These are phyloP conservation scores for Rhagonycha lutea DNA, from an alignment of 2,888 invertebrate genomes.

Conservation along the genomic window DNA sequence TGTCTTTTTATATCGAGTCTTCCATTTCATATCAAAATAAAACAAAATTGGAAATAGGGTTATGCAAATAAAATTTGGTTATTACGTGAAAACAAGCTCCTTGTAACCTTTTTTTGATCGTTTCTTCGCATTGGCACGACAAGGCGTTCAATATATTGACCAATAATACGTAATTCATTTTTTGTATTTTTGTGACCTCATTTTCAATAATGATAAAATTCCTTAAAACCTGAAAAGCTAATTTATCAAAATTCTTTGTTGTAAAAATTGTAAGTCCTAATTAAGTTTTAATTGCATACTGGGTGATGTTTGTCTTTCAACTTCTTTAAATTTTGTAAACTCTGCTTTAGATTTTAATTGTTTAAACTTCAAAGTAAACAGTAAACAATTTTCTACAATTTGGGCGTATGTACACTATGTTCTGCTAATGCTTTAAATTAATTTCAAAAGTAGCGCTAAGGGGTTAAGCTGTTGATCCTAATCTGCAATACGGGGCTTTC, in stretches of 20 bases:
- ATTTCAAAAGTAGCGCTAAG: neutral
- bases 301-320: neutral
- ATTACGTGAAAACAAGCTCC: neutral
- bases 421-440: neutral
- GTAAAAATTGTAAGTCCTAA: neutral
- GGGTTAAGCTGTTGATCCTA: neutral
- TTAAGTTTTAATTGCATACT: neutral
- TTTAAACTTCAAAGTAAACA: neutral
- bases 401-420: neutral
- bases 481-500: neutral
- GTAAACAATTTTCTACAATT: neutral
- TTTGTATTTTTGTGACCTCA: neutral
- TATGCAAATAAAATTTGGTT: neutral
- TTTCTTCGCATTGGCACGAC: neutral
- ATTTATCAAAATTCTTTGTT: neutral
- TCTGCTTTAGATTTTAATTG: neutral
- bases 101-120: neutral
- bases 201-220: neutral
- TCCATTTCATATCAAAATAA: neutral
- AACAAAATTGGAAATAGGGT: neutral
- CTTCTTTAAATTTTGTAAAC: neutral
- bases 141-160: neutral
- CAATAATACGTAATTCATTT: neutral
- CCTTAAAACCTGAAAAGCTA: neutral
- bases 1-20: neutral